Evolutionary conservation across 1,140 invertebrate species (phyloP).

Genomic region (Nomia melanderi): DNA sequence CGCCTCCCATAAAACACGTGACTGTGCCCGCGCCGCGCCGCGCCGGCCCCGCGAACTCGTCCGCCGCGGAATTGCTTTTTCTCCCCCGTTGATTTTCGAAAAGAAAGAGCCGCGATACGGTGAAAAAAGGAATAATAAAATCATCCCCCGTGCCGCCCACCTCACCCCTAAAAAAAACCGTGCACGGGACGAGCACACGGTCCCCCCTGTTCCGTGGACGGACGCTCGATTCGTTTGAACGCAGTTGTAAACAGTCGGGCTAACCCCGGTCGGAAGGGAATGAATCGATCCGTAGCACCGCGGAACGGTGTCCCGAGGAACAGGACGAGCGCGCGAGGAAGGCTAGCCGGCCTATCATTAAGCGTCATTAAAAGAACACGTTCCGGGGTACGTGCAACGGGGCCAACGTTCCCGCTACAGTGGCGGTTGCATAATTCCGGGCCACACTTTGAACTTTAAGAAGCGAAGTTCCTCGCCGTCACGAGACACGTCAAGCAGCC

Average conservation of each 20-base stretch:
- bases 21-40: background rate
- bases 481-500: background rate
- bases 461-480: no score
- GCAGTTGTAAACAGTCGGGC: background rate
- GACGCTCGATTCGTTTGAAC: background rate
- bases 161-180: no score
- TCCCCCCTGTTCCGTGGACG: background rate
- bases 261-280: background rate
- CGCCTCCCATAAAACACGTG: slow-evolving; percentile 5
- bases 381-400: slow-evolving; percentile 12
- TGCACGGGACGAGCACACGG: no score
- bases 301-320: background rate
- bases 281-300: background rate
- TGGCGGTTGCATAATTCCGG: slow-evolving; percentile 19
- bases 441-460: slow-evolving; percentile 20
- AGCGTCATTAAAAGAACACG: slow-evolving; percentile 10
- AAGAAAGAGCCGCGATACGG: no score
- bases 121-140: no score
- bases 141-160: no score
- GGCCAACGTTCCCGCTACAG: background rate
- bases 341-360: slow-evolving; percentile 20
- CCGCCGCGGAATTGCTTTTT: background rate
- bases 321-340: background rate
- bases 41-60: background rate
- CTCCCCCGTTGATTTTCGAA: background rate